Percentiles rank a stretch among this genome's conserved stretches.
Conservation (phyloP, 2,113 vertebrate species). For the Trematocara zebra region DNA sequence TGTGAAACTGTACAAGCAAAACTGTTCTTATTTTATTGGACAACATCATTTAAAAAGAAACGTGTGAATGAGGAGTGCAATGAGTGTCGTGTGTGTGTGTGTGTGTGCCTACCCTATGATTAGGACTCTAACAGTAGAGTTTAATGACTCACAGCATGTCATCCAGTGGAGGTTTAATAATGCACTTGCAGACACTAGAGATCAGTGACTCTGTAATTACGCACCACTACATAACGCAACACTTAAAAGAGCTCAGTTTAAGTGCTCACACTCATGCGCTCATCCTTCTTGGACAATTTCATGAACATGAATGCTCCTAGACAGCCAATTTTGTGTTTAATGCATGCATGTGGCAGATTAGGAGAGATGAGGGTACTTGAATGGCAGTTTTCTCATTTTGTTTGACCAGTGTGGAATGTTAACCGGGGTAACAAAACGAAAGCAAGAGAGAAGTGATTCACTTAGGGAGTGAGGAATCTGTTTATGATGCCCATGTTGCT, state of each 20-base stretch:
- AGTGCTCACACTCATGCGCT: background rate
- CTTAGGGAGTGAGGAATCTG: background rate
- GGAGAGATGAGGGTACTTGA: background rate
- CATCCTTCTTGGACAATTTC: conserved; percentile 3
- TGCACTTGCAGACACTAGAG: conserved; percentile 46
- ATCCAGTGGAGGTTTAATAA: conserved; percentile 58
- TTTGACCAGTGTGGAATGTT: background rate
- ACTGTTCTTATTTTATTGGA: background rate
- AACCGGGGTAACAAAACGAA: background rate
- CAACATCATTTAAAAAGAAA: background rate
- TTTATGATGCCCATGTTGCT: conserved; percentile 43
- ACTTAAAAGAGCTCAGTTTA: background rate
- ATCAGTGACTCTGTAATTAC: conserved; percentile 65
- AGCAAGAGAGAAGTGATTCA: background rate
- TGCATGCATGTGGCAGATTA: background rate
- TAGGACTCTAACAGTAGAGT: conserved; percentile 45
- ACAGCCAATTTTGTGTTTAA: background rate
- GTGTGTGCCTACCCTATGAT: conserved; percentile 27
- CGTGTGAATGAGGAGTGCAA: background rate
- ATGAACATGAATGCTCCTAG: background rate
- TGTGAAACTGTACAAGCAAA: background rate
- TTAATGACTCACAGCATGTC: conserved; percentile 58
- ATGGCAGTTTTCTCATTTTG: background rate
- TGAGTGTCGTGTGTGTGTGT: background rate
- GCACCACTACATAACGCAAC: conserved; percentile 38